Evolutionary conservation across 2,888 invertebrate genomes (phyloP).

Genomic region (Aphodius granarius): DNA sequence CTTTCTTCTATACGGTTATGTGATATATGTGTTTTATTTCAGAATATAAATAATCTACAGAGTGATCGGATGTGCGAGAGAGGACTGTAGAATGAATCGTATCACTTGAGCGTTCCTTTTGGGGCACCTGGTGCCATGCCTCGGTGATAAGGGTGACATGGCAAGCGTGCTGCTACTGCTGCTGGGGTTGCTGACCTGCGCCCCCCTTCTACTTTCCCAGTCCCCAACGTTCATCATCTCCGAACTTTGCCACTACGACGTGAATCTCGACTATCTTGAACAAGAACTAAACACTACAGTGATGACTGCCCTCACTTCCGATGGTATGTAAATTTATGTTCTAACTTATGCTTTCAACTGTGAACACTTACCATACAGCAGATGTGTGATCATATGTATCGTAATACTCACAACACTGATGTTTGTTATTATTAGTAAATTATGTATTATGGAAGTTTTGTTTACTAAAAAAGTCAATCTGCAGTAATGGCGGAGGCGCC

Average conservation of each 20-base stretch:
- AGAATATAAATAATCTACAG: slow-evolving; percentile 1
- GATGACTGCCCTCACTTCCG: slow-evolving; percentile 48
- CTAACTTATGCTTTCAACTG: slow-evolving; percentile 30
- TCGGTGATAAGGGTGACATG: slow-evolving; percentile 48
- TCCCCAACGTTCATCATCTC: slow-evolving; percentile 54
- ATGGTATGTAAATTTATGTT: slow-evolving; percentile 49
- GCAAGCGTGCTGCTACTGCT: slow-evolving; percentile 62
- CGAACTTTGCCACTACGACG: slow-evolving; percentile 54
- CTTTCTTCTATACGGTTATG: neutral
- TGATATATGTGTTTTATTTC: neutral
- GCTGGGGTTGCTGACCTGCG: slow-evolving; percentile 61
- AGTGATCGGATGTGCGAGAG: neutral
- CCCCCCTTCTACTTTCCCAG: slow-evolving; percentile 55
- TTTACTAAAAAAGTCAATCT: too few species aligned
- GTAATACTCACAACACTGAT: too few species aligned
- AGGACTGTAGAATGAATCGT: slow-evolving; percentile 21
- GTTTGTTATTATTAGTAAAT: too few species aligned
- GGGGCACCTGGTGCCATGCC: slow-evolving; percentile 44
- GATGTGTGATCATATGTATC: too few species aligned
- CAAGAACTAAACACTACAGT: slow-evolving; percentile 63
- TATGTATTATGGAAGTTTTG: too few species aligned
- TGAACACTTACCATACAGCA: too few species aligned
- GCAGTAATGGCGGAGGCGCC: too few species aligned
- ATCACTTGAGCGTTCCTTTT: slow-evolving; percentile 27
- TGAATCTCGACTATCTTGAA: slow-evolving; percentile 64